phyloP scores from a whole-genome alignment of 2,888 invertebrate species.

The Nebria salina region DNA sequence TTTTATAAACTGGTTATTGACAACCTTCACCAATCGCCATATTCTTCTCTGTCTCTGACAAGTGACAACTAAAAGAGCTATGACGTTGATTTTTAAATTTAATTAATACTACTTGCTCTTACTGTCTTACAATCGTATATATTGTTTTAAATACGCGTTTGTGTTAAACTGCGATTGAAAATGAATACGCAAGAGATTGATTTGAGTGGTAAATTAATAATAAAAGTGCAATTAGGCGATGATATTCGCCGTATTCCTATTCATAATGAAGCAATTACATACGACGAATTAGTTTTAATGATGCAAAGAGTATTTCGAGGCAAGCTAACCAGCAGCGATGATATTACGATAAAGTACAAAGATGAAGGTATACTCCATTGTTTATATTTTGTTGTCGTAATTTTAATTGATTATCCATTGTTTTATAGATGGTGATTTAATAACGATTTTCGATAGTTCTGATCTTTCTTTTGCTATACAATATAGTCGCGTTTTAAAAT shows the following conservation, averaged over 20 bases:
- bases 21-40: neutral
- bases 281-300: conserved; percentile 75
- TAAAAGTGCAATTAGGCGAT: conserved; percentile 70
- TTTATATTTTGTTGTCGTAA: conserved; percentile 36
- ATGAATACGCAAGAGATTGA: conserved; percentile 57
- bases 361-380: conserved; percentile 68
- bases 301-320: conserved; percentile 77
- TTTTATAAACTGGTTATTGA: neutral
- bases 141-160: neutral
- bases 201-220: conserved; percentile 66
- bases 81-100: conserved; percentile 28
- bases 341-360: conserved; percentile 75
- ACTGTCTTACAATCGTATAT: conserved; percentile 5
- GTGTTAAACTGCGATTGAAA: neutral
- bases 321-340: conserved; percentile 70
- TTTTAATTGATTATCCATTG: conserved; percentile 21
- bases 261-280: conserved; percentile 78
- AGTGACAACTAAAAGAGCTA: conserved; percentile 30
- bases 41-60: conserved; percentile 2
- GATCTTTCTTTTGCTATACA: conserved; percentile 77
- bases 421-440: conserved; percentile 73
- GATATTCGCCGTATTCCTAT: conserved; percentile 76
- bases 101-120: conserved; percentile 24
- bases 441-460: conserved; percentile 76
- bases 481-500: conserved; percentile 71